Evolutionary conservation across 2,797 vertebrate species (phyloP).

Genomic region (Hippocampus kuda): DNA sequence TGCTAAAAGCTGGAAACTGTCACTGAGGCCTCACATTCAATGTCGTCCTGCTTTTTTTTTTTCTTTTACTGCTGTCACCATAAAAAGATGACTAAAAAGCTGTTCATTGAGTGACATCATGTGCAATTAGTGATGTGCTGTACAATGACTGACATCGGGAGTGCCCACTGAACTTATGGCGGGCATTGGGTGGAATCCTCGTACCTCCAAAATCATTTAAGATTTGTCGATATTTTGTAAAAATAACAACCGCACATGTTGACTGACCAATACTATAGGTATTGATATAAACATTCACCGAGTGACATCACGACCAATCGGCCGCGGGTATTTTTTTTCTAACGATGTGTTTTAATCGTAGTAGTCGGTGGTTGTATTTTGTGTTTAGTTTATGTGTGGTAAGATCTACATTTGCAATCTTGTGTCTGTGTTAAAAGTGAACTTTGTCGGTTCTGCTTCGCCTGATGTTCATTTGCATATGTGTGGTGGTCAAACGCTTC

Average conservation of each 20-base stretch:
- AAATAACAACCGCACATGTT: no score
- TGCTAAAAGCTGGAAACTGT: not conserved
- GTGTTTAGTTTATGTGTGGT: not conserved
- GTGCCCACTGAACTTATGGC: conserved; percentile 19
- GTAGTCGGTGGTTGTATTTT: not conserved
- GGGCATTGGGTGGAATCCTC: conserved; percentile 2
- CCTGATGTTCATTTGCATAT: not conserved
- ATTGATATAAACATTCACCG: not conserved
- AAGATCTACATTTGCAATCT: not conserved
- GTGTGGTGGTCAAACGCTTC: not conserved
- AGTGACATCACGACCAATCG: not conserved
- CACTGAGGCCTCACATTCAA: not conserved
- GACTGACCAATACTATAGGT: no score
- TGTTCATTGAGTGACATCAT: not conserved
- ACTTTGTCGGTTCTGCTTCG: not conserved
- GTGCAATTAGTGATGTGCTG: not conserved
- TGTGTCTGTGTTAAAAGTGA: not conserved
- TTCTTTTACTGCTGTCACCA: not conserved
- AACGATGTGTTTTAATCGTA: no score
- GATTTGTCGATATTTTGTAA: no score
- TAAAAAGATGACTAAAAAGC: not conserved
- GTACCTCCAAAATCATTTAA: no score
- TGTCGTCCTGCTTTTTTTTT: not conserved
- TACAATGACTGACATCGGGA: not conserved
- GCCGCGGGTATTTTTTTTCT: not conserved